These are phyloP conservation scores for Capitulum mitella DNA, from an alignment of 2,888 invertebrate species.

Conservation along the genomic window DNA sequence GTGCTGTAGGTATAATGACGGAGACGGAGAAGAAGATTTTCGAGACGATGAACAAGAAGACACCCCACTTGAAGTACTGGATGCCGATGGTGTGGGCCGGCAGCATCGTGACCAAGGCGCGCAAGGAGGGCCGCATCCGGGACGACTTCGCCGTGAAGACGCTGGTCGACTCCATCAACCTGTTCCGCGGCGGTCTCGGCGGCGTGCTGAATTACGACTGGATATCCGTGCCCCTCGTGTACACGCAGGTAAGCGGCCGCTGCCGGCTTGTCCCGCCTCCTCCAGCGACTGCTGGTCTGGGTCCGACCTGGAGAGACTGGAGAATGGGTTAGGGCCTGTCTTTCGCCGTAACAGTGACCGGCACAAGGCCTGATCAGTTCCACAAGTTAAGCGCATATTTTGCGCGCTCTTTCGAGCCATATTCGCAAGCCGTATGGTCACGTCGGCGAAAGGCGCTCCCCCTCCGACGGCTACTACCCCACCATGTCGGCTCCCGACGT, in stretches of 20 bases:
- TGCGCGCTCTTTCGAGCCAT: no score
- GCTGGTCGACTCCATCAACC: slow-evolving; percentile 76
- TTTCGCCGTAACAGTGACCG: no score
- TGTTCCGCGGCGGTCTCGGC: slow-evolving; percentile 73
- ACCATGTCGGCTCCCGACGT: no score
- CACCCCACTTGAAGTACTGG: slow-evolving; percentile 84
- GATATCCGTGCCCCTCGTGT: slow-evolving; percentile 83
- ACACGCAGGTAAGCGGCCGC: slow-evolving; percentile 50
- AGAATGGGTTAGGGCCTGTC: no score
- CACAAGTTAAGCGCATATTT: no score
- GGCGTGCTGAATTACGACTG: slow-evolving; percentile 83
- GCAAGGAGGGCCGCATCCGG: slow-evolving; percentile 72
- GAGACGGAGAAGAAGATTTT: slow-evolving; percentile 86
- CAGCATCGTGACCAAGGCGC: slow-evolving; percentile 77
- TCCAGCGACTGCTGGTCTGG: no score
- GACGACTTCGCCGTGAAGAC: slow-evolving; percentile 91
- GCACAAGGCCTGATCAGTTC: no score
- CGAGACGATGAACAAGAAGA: slow-evolving; percentile 80
- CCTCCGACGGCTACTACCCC: no score
- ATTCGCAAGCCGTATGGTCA: no score
- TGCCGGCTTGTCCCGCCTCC: no score
- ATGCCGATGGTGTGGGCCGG: slow-evolving; percentile 91
- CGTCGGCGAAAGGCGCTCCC: no score
- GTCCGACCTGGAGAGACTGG: no score
- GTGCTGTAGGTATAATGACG: slow-evolving; percentile 67